Base-by-base conservation (phyloP, 2,888 invertebrate species). In the Heliothis peltigera region DNA sequence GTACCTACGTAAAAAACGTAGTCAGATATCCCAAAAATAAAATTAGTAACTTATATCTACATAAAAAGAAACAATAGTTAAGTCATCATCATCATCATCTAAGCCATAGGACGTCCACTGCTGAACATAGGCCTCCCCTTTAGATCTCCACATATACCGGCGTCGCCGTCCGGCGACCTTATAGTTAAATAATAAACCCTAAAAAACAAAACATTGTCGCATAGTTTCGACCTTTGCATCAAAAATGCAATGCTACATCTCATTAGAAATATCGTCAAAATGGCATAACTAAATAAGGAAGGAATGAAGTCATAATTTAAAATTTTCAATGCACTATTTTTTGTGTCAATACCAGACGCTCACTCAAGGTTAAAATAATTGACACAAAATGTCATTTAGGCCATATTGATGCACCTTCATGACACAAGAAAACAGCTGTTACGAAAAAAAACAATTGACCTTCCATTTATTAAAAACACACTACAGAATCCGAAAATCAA, bases 301-400 rank as follows among this genome's bases (percentile, higher is more conserved):
- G 5, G 22, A 19, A 32, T 75, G 65, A 75, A 22, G 65, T 65
- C 43, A 70, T 59, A n/a, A 42, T 8, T n/a, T 35, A 70, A 56
- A n/a, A 42, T 8, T n/a, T 35, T 46, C 39, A 22, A 47, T 73
- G 77, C 77, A 79, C 46, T 58, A 47, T 61, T 77, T 79, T 69
- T 72, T 72, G 18, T 70, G 49, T 64, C 75, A 64, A 57, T 49
- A 70, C 1, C 7, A 8, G 18, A 25, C 61, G 60, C 63, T 67
- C 80, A 46, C 63, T 67, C 80, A 46, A 80, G 78, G 80, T 64
- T 68, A 46, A 10, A 32, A 10, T 60, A 62, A 69, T 78, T 77
- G 51, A 64, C 64, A 63, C 22, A 62, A 73, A n/a, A 73, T 75
- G 46, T 63, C 74, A 75, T 32, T 42, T 22, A 32, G 46, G 18